These are phyloP conservation scores for Chamaea fasciata DNA, from an alignment of 2,113 vertebrate species.

Conservation along the genomic window DNA sequence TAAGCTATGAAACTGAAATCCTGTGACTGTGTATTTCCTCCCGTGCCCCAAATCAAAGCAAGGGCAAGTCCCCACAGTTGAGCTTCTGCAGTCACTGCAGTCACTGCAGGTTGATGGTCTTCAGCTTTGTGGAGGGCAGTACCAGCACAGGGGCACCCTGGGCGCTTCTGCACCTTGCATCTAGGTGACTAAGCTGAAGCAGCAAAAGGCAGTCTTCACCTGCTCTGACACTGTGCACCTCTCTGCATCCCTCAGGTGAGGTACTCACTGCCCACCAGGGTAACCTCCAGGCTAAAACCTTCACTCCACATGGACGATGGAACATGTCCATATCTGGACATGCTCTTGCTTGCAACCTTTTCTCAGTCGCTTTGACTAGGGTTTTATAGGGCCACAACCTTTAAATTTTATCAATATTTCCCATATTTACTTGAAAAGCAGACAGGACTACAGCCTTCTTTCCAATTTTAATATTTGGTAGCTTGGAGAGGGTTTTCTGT, in stretches of 20 bases:
- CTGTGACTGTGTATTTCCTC: background rate
- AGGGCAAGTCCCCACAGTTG: rapidly evolving
- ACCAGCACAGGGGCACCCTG: rapidly evolving
- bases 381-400: background rate
- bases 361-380: background rate
- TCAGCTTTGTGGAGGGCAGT: background rate
- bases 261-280: rapidly evolving
- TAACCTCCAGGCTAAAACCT: background rate
- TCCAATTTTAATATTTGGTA: background rate
- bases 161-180: background rate
- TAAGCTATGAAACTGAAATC: background rate
- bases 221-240: rapidly evolving
- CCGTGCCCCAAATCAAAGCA: rapidly evolving
- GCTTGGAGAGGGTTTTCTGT: background rate
- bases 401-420: background rate
- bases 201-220: background rate
- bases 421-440: background rate
- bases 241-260: background rate
- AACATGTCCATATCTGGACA: background rate
- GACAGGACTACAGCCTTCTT: background rate
- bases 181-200: background rate
- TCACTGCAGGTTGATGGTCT: background rate
- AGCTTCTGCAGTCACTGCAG: rapidly evolving
- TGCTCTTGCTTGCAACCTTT: background rate
- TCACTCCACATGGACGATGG: background rate